A percentile compares a stretch with the other conserved stretches of the same genome.
phyloP scores from a whole-genome alignment of 2,888 invertebrate species.

The Thelaira solivaga region DNA sequence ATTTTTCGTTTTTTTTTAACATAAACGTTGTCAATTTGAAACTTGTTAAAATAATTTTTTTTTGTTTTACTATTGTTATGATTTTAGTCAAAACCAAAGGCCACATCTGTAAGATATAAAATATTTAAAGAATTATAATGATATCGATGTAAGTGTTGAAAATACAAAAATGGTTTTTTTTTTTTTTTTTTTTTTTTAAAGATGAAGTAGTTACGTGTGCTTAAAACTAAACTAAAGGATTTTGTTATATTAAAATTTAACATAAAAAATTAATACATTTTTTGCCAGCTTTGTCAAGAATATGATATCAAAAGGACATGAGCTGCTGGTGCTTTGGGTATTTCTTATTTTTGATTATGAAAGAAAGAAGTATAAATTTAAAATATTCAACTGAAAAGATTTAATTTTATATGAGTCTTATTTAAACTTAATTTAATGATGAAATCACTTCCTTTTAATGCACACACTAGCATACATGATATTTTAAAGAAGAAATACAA shows the following conservation, averaged over 20 bases:
- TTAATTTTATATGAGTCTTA: not conserved
- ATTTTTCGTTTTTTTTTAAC: conserved; percentile 31
- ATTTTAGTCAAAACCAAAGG: conserved; percentile 77
- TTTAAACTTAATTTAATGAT: conserved; percentile 7
- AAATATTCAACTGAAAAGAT: conserved; percentile 3
- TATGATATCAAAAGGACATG: no score
- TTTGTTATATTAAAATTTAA: no score
- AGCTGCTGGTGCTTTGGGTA: no score
- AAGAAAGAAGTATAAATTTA: no score
- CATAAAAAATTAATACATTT: no score
- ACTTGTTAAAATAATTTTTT: conserved; percentile 35
- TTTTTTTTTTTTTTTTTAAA: no score
- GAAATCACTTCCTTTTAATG: not conserved
- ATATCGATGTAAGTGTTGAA: conserved; percentile 17
- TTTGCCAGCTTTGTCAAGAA: no score
- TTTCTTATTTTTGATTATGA: not conserved
- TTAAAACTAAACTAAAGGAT: no score
- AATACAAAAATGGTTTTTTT: no score
- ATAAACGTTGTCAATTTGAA: conserved; percentile 58
- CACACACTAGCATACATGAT: conserved; percentile 28
- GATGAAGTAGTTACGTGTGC: no score
- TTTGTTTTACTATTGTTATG: conserved; percentile 42
- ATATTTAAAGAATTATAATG: conserved; percentile 52
- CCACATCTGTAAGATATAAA: conserved; percentile 76
- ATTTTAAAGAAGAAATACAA: conserved; percentile 15